Conservation (phyloP, 2,113 vertebrate species). For the Erythrocercus mccallii region DNA sequence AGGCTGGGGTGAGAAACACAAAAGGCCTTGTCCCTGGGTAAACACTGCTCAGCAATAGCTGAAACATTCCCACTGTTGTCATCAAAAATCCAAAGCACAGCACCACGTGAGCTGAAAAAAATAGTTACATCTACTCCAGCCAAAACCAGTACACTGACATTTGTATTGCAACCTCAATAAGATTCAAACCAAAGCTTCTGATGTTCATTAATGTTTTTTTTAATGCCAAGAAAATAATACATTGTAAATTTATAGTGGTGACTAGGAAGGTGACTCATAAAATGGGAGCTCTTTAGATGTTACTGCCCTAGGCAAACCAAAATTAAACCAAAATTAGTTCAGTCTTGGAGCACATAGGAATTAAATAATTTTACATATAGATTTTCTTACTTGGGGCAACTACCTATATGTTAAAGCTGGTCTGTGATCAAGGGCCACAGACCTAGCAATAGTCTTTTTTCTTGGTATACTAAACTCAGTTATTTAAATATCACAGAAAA, state of each 20-base stretch:
- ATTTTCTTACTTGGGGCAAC: neutral
- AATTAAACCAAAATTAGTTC: neutral
- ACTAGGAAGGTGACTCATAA: neutral
- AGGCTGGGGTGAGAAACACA: accelerated
- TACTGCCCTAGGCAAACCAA: neutral
- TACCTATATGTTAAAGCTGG: neutral
- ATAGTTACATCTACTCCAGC: neutral
- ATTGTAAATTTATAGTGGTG: neutral
- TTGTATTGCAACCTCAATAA: neutral
- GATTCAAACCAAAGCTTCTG: neutral
- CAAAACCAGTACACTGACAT: neutral
- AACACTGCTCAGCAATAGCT: neutral
- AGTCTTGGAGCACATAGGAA: neutral
- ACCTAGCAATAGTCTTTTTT: neutral
- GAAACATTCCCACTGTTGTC: neutral
- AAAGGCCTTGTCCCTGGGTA: neutral
- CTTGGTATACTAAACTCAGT: neutral
- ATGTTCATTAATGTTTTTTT: neutral
- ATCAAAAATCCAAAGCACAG: neutral
- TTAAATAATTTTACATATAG: neutral
- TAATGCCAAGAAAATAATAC: neutral
- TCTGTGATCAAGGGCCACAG: neutral
- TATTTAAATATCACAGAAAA: neutral
- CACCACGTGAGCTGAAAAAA: neutral
- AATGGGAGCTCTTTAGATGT: neutral